Percentiles rank a stretch among this genome's conserved stretches.
Conservation (phyloP, 64 coral and sea anemone genomes). For the Platygyra sinensis region DNA sequence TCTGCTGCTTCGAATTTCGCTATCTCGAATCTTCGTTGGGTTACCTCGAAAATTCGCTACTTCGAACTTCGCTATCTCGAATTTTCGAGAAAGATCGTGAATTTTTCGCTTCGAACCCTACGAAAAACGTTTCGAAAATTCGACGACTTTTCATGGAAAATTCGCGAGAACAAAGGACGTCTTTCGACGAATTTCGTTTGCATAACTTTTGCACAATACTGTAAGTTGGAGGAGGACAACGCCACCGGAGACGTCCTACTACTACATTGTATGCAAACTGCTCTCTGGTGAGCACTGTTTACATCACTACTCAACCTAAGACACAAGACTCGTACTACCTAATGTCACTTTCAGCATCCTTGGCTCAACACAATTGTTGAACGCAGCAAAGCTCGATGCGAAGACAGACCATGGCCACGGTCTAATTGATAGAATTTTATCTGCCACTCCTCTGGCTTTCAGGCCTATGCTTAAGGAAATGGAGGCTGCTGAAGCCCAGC, state of each 20-base stretch:
- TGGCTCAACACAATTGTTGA: constrained; percentile 38
- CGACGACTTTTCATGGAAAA: no score
- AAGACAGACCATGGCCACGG: constrained; percentile 39
- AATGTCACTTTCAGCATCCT: constrained; percentile 52
- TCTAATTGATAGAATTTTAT: constrained; percentile 20
- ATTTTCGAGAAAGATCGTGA: no score
- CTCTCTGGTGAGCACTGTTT: constrained; percentile 27
- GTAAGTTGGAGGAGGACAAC: constrained; percentile 25
- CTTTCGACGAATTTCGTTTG: no score
- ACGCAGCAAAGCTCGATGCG: constrained; percentile 20
- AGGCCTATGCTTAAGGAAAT: constrained; percentile 30
- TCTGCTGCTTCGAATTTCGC: no score
- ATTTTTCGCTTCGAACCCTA: no score
- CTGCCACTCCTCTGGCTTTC: constrained; percentile 26
- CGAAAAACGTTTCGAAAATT: no score
- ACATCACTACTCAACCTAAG: constrained; percentile 33
- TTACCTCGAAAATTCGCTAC: no score
- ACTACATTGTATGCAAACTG: neutral
- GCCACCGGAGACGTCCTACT: constrained; percentile 23
- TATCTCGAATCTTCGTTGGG: no score
- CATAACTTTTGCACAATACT: no score
- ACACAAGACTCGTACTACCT: neutral
- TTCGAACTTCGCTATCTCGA: no score
- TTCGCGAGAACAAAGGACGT: no score
- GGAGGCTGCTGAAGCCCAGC: neutral